Conservation (phyloP, 2,888 invertebrate genomes). For the Leuctra nigra region DNA sequence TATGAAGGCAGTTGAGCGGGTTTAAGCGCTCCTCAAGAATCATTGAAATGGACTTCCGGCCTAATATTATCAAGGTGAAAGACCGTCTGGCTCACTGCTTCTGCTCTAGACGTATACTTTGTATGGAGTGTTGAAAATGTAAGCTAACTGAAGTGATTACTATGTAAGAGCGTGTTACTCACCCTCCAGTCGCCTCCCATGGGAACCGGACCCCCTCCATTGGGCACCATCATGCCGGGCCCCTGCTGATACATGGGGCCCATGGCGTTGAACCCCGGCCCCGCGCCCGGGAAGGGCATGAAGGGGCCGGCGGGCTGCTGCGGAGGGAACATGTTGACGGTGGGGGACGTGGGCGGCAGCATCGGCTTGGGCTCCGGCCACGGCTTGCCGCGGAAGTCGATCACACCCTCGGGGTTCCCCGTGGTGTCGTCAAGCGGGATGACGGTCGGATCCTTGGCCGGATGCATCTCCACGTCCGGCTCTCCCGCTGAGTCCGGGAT, state of each 20-base stretch:
- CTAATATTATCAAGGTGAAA: no score
- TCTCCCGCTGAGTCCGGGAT: conserved; percentile 84
- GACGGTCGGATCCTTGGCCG: conserved; percentile 65
- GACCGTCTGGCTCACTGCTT: no score
- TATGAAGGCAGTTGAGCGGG: no score
- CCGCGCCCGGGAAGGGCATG: conserved; percentile 13
- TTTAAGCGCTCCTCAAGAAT: no score
- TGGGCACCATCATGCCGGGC: conserved; percentile 17
- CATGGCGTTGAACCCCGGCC: conserved; percentile 28
- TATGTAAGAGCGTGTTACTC: no score
- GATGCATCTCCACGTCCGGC: conserved; percentile 76
- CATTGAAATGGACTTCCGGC: no score
- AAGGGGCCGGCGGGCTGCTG: conserved; percentile 9
- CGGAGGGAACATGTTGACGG: conserved; percentile 6
- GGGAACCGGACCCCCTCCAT: conserved; percentile 16
- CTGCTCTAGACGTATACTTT: no score
- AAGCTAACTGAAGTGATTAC: no score
- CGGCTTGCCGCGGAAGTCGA: conserved; percentile 66
- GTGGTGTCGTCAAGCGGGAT: conserved; percentile 88
- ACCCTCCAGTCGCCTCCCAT: conserved; percentile 32
- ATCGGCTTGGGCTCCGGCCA: conserved; percentile 82
- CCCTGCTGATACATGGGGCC: conserved; percentile 18
- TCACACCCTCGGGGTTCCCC: conserved; percentile 72
- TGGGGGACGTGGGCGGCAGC: conserved; percentile 39
- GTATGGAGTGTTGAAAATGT: no score